Conservation (phyloP, 2,113 vertebrate genomes). For the Aythya baeri region DNA sequence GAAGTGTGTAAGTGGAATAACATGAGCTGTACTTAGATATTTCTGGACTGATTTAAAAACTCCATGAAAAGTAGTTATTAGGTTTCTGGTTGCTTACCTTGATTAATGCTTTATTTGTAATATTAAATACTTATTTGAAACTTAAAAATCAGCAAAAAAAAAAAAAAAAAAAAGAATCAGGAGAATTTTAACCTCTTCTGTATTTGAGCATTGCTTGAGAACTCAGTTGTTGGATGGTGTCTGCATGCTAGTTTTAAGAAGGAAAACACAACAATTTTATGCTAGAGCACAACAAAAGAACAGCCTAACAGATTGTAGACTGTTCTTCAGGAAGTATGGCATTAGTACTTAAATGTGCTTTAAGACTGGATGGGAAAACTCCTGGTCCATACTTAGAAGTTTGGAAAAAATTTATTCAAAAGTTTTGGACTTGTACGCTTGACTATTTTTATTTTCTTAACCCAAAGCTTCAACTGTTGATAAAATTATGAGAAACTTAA, state of each 20-base stretch:
- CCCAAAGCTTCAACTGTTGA: no score
- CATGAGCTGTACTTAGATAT: background rate
- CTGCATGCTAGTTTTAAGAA: background rate
- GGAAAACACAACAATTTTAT: background rate
- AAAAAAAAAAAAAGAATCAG: background rate
- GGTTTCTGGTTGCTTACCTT: background rate
- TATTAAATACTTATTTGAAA: background rate
- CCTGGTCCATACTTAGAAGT: background rate
- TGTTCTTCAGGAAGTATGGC: background rate
- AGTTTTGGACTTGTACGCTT: background rate
- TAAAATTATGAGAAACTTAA: background rate
- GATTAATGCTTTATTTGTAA: background rate
- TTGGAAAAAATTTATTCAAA: background rate
- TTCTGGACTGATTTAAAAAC: constrained; percentile 44
- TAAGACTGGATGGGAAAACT: background rate
- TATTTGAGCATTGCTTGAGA: background rate
- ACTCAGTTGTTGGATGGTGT: background rate
- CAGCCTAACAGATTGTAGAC: background rate
- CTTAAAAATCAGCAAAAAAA: background rate
- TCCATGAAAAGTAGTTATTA: background rate
- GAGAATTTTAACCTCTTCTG: background rate
- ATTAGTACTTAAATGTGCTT: rapidly evolving
- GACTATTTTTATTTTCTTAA: background rate
- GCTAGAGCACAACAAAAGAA: background rate
- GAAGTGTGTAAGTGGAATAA: background rate